Evolutionary conservation across 2,113 vertebrate species (phyloP).

Genomic region (Rhegmatorhina hoffmannsi): DNA sequence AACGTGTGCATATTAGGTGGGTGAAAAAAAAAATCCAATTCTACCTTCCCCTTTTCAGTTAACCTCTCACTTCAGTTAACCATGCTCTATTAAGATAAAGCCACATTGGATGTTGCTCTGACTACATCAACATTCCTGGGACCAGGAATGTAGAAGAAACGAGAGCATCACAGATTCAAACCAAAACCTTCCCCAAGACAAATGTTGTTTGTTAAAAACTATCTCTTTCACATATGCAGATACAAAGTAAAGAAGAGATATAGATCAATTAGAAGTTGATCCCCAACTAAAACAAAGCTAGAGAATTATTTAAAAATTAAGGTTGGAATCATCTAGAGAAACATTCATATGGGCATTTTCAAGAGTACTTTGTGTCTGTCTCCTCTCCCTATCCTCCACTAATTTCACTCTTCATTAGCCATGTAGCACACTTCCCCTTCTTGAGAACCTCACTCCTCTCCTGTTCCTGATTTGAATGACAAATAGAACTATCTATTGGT

Average conservation of each 20-base stretch:
- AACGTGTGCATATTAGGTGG: not conserved
- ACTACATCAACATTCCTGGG: not conserved
- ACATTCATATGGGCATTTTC: not conserved
- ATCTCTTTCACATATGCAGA: not conserved
- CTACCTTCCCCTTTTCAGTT: not conserved
- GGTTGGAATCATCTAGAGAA: not conserved
- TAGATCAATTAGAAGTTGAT: not conserved
- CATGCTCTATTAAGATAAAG: not conserved
- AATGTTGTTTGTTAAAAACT: not conserved
- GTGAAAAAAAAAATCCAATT: not conserved
- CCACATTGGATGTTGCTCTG: not conserved
- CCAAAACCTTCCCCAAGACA: not conserved
- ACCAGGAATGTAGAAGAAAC: not conserved
- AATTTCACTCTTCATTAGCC: not conserved
- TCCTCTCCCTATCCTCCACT: not conserved
- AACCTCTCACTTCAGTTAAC: not conserved
- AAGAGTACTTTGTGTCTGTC: not conserved
- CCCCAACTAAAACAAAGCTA: not conserved
- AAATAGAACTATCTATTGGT: not conserved
- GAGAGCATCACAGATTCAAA: not conserved
- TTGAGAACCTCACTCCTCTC: not conserved
- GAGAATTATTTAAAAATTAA: not conserved
- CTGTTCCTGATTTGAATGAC: slow-evolving; percentile 6
- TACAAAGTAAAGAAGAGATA: not conserved
- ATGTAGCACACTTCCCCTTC: not conserved